Evolutionary conservation across 2,113 vertebrate genomes (phyloP).

Genomic region (Ailuropoda melanoleuca): DNA sequence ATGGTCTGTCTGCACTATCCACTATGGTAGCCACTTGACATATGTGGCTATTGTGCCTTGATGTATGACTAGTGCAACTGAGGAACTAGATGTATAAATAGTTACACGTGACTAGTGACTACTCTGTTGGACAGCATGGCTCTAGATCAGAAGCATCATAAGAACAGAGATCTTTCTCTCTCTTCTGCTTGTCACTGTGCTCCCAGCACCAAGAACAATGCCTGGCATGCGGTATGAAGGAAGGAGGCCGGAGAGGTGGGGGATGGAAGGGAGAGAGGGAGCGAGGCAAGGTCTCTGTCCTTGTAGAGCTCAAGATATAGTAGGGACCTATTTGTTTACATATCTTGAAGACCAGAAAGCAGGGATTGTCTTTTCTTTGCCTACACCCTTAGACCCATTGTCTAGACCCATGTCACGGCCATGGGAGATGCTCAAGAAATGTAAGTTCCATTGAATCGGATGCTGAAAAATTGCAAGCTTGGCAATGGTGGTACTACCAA

Average conservation of each 20-base stretch:
- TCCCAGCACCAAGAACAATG: neutral
- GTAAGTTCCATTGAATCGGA: neutral
- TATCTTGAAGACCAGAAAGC: neutral
- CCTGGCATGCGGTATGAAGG: neutral
- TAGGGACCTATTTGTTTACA: neutral
- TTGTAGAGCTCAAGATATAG: neutral
- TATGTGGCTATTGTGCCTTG: neutral
- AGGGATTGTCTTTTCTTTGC: neutral
- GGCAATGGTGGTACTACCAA: neutral
- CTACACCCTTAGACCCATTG: neutral
- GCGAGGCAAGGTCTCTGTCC: neutral
- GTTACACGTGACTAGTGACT: neutral
- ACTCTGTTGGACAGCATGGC: neutral
- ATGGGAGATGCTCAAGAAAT: neutral
- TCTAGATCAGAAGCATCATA: neutral
- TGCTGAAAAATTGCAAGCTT: neutral
- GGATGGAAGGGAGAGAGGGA: neutral
- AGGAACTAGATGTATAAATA: neutral
- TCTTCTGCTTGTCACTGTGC: neutral
- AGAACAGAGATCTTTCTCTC: neutral
- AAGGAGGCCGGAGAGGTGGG: neutral
- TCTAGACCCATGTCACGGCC: neutral
- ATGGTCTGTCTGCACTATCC: neutral
- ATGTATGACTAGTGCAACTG: neutral
- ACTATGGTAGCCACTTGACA: neutral